A percentile compares a stretch with the other conserved stretches of the same genome.
phyloP scores from a whole-genome alignment of 2,797 vertebrate species.

The Rhinichthys osculus region DNA sequence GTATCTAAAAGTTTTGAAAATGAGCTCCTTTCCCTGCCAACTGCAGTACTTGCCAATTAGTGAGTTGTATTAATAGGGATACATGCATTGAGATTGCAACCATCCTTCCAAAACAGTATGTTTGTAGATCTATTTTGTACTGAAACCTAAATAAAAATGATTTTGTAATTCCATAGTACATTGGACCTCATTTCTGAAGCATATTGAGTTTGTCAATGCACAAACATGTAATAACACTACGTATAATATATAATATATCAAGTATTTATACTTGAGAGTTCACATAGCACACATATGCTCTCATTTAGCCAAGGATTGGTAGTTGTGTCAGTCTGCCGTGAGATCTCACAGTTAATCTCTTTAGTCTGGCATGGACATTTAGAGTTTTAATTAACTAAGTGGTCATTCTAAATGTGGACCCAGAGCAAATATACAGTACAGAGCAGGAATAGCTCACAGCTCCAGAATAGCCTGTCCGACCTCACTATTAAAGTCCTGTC shows the following conservation, averaged over 20 bases:
- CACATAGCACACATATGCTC: background rate
- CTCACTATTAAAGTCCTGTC: background rate
- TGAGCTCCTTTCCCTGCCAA: background rate
- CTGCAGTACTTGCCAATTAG: background rate
- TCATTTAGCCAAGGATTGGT: conserved; percentile 67
- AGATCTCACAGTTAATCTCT: conserved; percentile 66
- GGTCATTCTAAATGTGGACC: conserved; percentile 42
- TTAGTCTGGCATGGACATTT: conserved; percentile 55
- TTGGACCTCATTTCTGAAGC: conserved; percentile 1
- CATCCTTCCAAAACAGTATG: background rate
- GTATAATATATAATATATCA: background rate
- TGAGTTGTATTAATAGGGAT: background rate
- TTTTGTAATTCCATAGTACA: background rate
- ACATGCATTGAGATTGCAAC: background rate
- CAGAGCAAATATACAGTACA: background rate
- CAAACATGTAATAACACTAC: background rate
- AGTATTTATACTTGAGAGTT: background rate
- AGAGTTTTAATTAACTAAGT: conserved; percentile 61
- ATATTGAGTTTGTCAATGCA: background rate
- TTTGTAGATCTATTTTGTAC: conserved; percentile 43
- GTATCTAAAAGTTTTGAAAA: background rate
- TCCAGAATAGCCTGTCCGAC: background rate
- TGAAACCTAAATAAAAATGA: conserved; percentile 36
- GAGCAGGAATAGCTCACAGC: background rate
- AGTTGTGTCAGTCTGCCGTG: conserved; percentile 70